Evolutionary conservation across 2,888 invertebrate genomes (phyloP).

Genomic region (Agrochola macilenta): DNA sequence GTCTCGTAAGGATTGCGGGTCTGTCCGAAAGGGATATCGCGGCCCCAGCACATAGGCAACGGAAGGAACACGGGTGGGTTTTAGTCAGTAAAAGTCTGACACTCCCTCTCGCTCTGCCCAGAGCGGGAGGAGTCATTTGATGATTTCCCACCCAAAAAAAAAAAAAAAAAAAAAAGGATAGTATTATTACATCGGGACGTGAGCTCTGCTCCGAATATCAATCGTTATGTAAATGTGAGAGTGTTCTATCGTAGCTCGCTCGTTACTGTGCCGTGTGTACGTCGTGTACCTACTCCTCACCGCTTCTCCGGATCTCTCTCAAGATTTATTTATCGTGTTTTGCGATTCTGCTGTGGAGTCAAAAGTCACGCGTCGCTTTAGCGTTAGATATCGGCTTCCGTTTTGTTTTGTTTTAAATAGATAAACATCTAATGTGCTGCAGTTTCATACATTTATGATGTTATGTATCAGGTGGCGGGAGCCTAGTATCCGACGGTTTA

Average conservation of each 20-base stretch:
- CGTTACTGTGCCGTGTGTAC: not conserved
- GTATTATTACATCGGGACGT: conserved; percentile 1
- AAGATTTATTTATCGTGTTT: conserved; percentile 31
- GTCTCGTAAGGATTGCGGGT: no score
- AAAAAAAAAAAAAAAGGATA: no score
- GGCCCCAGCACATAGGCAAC: no score
- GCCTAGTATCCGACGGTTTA: conserved; percentile 40
- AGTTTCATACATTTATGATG: conserved; percentile 35
- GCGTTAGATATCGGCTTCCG: not conserved
- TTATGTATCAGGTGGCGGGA: conserved; percentile 18
- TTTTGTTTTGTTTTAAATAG: conserved; percentile 5
- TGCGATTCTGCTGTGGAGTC: conserved; percentile 3
- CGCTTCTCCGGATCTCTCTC: no score
- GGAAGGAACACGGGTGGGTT: no score
- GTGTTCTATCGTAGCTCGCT: conserved; percentile 10
- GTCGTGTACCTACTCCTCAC: not conserved
- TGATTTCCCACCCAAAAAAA: no score
- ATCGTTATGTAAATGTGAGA: conserved; percentile 23
- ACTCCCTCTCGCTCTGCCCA: no score
- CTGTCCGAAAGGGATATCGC: no score
- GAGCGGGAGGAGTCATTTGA: no score
- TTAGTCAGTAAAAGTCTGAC: no score
- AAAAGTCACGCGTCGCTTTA: conserved; percentile 4
- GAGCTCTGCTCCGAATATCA: conserved; percentile 45
- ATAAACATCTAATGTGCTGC: conserved; percentile 1